Percentiles rank a stretch among this genome's conserved stretches.
Conservation (phyloP, 2,113 vertebrate species). For the Erythrolamprus reginae region DNA sequence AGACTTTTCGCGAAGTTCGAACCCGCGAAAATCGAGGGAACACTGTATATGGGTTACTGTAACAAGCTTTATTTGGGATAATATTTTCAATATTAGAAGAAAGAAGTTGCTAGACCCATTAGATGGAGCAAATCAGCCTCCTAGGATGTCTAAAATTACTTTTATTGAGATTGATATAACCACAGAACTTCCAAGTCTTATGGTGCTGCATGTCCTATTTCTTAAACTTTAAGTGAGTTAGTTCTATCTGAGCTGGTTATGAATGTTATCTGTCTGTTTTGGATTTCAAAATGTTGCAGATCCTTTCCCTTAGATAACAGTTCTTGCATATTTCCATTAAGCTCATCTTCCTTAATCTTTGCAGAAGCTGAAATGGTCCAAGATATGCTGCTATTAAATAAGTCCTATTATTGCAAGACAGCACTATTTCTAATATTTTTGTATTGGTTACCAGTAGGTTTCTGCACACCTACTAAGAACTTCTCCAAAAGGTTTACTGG, state of each 20-base stretch:
- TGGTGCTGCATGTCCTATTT: background rate
- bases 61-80: background rate
- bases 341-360: background rate
- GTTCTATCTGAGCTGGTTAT: background rate
- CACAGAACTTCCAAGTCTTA: background rate
- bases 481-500: background rate
- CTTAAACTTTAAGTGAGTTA: background rate
- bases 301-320: background rate
- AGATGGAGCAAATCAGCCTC: background rate
- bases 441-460: background rate
- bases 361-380: background rate
- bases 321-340: background rate
- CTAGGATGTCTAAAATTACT: background rate
- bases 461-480: background rate
- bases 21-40: no score
- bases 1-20: no score
- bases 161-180: background rate
- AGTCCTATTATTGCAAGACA: background rate
- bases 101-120: background rate
- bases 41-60: background rate
- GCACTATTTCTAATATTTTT: background rate
- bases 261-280: background rate
- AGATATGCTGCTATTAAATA: background rate
- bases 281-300: background rate
- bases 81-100: background rate